phyloP scores from a whole-genome alignment of 2,797 vertebrate species.

The Neosalanx taihuensis region DNA sequence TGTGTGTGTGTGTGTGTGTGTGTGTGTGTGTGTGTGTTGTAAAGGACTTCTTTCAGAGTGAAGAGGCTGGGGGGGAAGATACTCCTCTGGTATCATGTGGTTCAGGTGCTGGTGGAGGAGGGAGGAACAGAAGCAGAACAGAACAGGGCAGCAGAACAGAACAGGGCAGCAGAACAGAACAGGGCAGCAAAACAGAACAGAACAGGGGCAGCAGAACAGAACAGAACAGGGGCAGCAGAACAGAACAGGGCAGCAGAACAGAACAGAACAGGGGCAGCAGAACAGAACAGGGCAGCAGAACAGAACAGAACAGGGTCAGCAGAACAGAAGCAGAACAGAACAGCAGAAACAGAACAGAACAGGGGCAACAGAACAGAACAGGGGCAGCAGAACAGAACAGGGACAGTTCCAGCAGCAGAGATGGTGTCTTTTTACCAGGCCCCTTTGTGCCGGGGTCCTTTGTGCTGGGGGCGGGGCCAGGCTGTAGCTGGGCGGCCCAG shows the following conservation, averaged over 20 bases:
- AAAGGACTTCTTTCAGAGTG: slow-evolving; percentile 63
- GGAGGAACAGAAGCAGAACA: slow-evolving; percentile 39
- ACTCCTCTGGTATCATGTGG: slow-evolving; percentile 67
- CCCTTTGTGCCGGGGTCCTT: slow-evolving; percentile 57
- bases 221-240: slow-evolving; percentile 30
- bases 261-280: slow-evolving; percentile 36
- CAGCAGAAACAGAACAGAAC: slow-evolving; percentile 8
- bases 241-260: too few relatives aligned
- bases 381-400: slow-evolving; percentile 22
- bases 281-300: too few relatives aligned
- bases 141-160: slow-evolving; percentile 27
- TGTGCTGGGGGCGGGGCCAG: slow-evolving; percentile 46
- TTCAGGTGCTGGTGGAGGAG: slow-evolving; percentile 60
- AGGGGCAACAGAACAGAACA: slow-evolving; percentile 39
- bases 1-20: too few relatives aligned
- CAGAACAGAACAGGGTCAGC: slow-evolving; percentile 38
- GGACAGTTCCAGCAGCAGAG: slow-evolving; percentile 37
- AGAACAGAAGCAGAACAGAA: too few relatives aligned
- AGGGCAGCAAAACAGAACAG: background rate
- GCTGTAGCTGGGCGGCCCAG: slow-evolving; percentile 48
- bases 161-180: slow-evolving; percentile 16
- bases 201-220: slow-evolving; percentile 30
- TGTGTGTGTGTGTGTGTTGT: slow-evolving; percentile 42
- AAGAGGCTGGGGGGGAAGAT: slow-evolving; percentile 45
- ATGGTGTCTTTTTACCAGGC: slow-evolving; percentile 55